A percentile compares a stretch with the other conserved stretches of the same genome.
These are phyloP conservation scores for Trinorchestia longiramus DNA, from an alignment of 1,140 invertebrate genomes.

Conservation along the genomic window DNA sequence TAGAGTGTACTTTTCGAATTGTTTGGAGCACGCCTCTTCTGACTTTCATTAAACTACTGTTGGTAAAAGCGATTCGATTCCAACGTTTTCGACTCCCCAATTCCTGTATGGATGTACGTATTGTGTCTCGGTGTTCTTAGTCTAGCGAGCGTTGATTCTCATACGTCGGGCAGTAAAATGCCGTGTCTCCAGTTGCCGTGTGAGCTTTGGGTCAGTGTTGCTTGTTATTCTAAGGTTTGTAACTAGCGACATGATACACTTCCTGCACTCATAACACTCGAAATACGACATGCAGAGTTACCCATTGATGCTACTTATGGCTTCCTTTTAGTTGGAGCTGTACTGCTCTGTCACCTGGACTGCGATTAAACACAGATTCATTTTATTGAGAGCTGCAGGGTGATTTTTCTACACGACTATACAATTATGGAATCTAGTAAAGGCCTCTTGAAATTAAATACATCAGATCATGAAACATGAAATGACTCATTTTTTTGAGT, in stretches of 20 bases:
- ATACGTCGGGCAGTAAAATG: conserved; percentile 1
- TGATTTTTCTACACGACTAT: neutral
- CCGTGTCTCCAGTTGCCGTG: conserved; percentile 7
- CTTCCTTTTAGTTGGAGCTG: neutral
- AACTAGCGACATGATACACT: neutral
- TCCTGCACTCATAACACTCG: neutral
- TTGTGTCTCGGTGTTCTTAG: conserved; percentile 24
- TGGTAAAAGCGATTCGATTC: neutral
- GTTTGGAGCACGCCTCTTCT: neutral
- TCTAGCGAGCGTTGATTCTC: conserved; percentile 32
- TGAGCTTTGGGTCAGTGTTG: conserved; percentile 7
- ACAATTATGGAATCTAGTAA: neutral
- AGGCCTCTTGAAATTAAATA: neutral
- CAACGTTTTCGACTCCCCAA: neutral
- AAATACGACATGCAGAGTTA: neutral
- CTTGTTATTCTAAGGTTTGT: neutral
- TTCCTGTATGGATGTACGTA: conserved; percentile 16
- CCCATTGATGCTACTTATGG: neutral
- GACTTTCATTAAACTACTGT: neutral
- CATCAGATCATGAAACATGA: too few relatives aligned
- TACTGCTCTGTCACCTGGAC: neutral
- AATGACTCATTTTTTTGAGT: too few relatives aligned
- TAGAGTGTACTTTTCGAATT: neutral
- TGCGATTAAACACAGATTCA: neutral
- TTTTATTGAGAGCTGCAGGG: neutral